Conservation (phyloP, 2,113 vertebrate genomes). For the Dendropsophus ebraccatus region DNA sequence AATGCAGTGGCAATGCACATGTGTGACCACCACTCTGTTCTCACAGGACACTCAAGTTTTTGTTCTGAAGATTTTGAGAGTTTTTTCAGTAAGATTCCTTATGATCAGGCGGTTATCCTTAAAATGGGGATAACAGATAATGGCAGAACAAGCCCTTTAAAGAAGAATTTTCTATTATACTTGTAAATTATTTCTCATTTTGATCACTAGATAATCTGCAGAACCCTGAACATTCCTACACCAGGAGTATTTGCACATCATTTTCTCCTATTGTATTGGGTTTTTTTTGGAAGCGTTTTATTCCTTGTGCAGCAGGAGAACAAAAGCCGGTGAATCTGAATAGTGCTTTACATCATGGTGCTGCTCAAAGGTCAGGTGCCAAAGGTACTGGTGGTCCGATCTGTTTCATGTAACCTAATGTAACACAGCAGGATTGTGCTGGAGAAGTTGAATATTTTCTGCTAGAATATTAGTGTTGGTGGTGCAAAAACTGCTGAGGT, state of each 20-base stretch:
- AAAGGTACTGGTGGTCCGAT: background rate
- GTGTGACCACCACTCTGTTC: too few relatives aligned
- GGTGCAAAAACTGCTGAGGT: background rate
- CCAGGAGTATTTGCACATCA: background rate
- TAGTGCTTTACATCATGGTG: background rate
- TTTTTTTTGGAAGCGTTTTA: background rate
- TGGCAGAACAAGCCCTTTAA: too few relatives aligned
- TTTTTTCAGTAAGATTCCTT: too few relatives aligned
- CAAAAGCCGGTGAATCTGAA: background rate
- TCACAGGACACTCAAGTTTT: too few relatives aligned
- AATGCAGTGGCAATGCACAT: too few relatives aligned
- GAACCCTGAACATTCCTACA: background rate
- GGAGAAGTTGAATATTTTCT: background rate
- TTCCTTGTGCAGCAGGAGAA: background rate
- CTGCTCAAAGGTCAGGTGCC: background rate
- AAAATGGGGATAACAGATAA: too few relatives aligned
- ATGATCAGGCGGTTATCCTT: too few relatives aligned
- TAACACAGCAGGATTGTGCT: background rate
- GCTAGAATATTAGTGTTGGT: background rate
- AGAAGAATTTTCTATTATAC: background rate
- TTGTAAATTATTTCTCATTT: background rate
- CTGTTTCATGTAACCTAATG: background rate
- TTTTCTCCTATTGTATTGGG: background rate
- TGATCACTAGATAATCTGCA: background rate
- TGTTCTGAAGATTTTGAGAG: too few relatives aligned